Evolutionary conservation across 2,888 invertebrate genomes (phyloP), one percentile per base, ranked within the genome.

Genomic region (Allygus modestus): DNA sequence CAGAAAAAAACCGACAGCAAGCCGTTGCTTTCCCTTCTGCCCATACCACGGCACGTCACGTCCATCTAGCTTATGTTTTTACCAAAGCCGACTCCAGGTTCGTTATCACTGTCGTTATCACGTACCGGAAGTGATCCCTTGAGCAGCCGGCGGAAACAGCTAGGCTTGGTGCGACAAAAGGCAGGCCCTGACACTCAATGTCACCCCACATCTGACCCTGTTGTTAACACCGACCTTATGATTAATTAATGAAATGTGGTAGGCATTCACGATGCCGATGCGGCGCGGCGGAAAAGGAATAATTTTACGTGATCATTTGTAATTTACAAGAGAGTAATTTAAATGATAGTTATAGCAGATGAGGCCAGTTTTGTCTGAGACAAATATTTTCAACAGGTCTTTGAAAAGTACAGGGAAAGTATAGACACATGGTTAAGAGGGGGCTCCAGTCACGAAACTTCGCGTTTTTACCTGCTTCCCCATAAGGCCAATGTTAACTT

Each of bases 161-260:
- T 23, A 5, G 26, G 51, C 51, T 51, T 12, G 2, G 15, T 51
- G 15, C 23, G 26, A 58, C 58, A 58, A 58, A 58, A 58, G 65
- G 65, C 65, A 31, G 65, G 28, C 65, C 65, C 31, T 54, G 51
- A 15, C 26, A 5, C 58, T 58, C 58, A 58, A 58, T 58, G 58
- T 58, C 58, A 17, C n/a, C 17, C 9, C 2, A 54, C 65, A 31
- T 31, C 20, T 20, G 65, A 17, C 65, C 58, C 65, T 28, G 65
- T 28, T 31, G 65, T 65, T 15, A 9, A n/a, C 65, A 17, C 5
- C 28, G 65, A 28, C 58, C 65, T 65, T 65, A 65, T 65, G 31
- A 65, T 65, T 65, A 65, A 65, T 65, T 65, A 12, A 65, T 65
- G 65, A n/a, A 65, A 15, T 65, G 65, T 23, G 11, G 54, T 54